These are phyloP conservation scores for Myiozetetes cayanensis DNA, from an alignment of 2,113 vertebrate genomes.

Conservation along the genomic window DNA sequence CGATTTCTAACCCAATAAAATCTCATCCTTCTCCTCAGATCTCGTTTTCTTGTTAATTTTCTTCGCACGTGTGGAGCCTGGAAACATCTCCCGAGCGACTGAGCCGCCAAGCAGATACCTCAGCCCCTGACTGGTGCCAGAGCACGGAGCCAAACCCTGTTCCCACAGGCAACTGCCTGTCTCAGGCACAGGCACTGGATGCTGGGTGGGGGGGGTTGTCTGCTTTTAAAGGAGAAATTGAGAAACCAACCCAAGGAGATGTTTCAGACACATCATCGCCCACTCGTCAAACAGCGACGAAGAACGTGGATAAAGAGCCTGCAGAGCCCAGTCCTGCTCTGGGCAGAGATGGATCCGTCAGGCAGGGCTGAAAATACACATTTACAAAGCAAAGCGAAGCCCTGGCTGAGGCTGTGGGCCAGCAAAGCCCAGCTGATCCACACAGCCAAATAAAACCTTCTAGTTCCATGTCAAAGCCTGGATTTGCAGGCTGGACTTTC, in stretches of 20 bases:
- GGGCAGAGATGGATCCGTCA: neutral
- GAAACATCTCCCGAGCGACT: neutral
- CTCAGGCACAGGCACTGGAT: neutral
- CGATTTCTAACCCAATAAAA: neutral
- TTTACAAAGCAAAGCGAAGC: neutral
- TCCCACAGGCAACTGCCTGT: conserved; percentile 19
- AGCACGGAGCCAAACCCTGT: neutral
- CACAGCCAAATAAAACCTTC: neutral
- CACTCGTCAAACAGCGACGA: accelerated
- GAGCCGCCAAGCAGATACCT: conserved; percentile 25
- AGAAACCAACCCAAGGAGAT: neutral
- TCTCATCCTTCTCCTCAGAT: neutral
- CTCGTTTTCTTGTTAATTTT: neutral
- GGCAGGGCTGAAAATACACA: accelerated
- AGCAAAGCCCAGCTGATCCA: neutral
- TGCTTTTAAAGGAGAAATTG: neutral
- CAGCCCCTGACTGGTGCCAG: neutral
- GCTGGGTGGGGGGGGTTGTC: neutral
- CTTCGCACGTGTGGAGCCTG: neutral
- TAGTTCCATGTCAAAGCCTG: neutral
- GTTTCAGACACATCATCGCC: neutral
- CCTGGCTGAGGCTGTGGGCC: neutral
- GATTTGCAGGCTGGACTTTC: neutral
- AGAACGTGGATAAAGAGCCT: accelerated
- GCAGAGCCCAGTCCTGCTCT: neutral